Base-by-base conservation (phyloP, 1,140 invertebrate species). In the Polyergus mexicanus region DNA sequence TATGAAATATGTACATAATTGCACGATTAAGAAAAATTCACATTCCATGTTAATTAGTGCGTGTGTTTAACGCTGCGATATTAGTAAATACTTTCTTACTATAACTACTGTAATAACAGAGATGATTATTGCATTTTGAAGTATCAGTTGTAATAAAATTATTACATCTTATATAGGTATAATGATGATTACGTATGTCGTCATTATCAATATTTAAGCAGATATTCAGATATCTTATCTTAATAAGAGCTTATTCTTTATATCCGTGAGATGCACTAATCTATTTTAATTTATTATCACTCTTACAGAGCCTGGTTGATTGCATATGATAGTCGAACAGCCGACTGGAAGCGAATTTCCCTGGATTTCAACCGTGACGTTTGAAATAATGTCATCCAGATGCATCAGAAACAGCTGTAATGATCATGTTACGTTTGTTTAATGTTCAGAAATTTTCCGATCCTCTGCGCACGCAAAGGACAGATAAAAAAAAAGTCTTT, bases 341-440 rank as follows among this genome's bases (percentile, higher is more conserved):
- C 98, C 98, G 7, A 97, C 96, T 1, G 97, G 96, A 85, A 96
- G 95, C 60, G 95, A 95, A 58, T 96, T 96, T 47, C 86, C 91
- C 80, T 86, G 80, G 22, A 19, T 84, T 54, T 54, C 85, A 90
- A 92, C 56, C 92, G 92, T 95, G 63, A 96, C 96, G 80, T 96
- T 96, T 1, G 97, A 96, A 51, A 97, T 94, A 47, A 98, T 97
- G 88, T 98, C 97, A 89, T 98, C 98, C 96, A 98, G 96, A 93
- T 98, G 97, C 86, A 98, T 95, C 0, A 98, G 94, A 92, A 98
- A 98, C 44, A 98, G 92, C 98, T 98, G 94, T 25, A 93, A 95
- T 84, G 2, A 56, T 47, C 4, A 19, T 22, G 63, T 22, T 10
- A 54, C 22, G 6, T 62, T 41, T 7, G 8, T 28, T 60, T 60